These are phyloP conservation scores for Coccyzus lansbergi DNA, from an alignment of 2,797 vertebrate species.

Conservation along the genomic window DNA sequence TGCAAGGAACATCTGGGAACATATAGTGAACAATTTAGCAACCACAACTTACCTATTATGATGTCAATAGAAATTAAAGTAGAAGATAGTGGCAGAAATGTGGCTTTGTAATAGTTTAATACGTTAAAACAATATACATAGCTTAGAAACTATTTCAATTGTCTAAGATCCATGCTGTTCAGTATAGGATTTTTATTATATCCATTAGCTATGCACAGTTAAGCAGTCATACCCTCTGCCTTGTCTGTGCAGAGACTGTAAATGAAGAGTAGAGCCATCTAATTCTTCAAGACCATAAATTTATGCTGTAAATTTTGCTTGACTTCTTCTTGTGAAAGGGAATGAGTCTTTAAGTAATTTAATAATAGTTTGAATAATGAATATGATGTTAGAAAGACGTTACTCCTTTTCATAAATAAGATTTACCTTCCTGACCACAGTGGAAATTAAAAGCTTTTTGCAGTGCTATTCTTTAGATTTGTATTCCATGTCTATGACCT, in stretches of 20 bases:
- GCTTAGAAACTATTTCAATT: neutral
- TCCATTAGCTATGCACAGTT: neutral
- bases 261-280: neutral
- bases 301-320: neutral
- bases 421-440: neutral
- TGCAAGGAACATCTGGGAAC: neutral
- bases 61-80: neutral
- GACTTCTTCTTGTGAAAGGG: neutral
- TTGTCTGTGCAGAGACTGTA: neutral
- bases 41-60: neutral
- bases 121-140: neutral
- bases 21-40: neutral
- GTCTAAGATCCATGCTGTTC: neutral
- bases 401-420: neutral
- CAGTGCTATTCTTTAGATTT: neutral
- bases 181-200: neutral
- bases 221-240: neutral
- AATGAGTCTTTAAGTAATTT: neutral
- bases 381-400: neutral
- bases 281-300: neutral
- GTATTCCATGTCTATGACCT: accelerated
- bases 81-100: neutral
- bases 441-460: neutral
- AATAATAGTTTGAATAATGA: neutral
- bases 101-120: neutral